A percentile compares a stretch with the other conserved stretches of the same genome.
Conservation (phyloP, 2,113 vertebrate species). For the Ornithorhynchus anatinus region DNA sequence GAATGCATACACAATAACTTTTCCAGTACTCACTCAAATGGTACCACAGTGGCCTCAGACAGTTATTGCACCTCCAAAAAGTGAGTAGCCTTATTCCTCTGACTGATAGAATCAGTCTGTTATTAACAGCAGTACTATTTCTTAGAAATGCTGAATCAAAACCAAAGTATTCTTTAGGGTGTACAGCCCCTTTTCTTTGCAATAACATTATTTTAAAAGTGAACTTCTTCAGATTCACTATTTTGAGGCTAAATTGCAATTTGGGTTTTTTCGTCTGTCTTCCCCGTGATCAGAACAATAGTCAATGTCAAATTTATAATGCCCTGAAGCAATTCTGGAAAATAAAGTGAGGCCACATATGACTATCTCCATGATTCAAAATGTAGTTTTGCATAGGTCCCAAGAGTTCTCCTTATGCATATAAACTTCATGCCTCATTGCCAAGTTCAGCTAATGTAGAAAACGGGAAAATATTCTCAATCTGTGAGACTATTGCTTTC, state of each 20-base stretch:
- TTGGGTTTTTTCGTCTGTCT: neutral
- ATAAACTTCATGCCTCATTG: neutral
- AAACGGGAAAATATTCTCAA: neutral
- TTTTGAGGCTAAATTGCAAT: neutral
- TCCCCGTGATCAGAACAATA: neutral
- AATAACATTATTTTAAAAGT: neutral
- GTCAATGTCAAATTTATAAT: neutral
- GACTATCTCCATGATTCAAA: neutral
- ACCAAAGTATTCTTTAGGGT: neutral
- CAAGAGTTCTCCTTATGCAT: neutral
- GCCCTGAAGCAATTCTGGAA: neutral
- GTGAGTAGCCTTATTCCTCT: neutral
- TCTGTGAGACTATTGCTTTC: neutral
- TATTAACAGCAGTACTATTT: neutral
- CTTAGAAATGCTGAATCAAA: neutral
- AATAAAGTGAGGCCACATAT: neutral
- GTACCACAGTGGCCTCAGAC: neutral
- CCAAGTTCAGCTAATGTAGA: neutral
- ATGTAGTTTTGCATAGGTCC: neutral
- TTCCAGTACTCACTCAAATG: neutral
- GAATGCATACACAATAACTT: conserved; percentile 11
- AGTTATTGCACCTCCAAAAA: conserved; percentile 2
- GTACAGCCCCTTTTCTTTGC: neutral
- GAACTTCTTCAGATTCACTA: neutral
- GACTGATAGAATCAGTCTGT: neutral